Conservation (phyloP, 1,140 invertebrate genomes). For the Chironomus tepperi region DNA sequence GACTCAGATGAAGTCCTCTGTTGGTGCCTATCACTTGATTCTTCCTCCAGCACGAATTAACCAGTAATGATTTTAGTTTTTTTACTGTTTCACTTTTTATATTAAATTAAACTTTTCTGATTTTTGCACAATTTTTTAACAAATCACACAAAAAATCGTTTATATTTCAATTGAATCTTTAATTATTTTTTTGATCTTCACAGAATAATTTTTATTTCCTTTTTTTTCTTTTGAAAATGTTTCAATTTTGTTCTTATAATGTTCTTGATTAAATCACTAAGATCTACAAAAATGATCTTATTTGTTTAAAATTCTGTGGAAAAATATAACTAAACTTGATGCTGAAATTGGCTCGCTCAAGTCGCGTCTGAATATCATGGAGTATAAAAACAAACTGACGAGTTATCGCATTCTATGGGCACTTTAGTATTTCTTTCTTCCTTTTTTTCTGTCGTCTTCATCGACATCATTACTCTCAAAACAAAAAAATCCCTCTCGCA, state of each 20-base stretch:
- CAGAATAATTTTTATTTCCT: neutral
- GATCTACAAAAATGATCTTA: neutral
- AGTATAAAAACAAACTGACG: conserved; percentile 18
- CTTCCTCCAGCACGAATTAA: conserved; percentile 18
- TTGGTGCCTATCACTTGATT: neutral
- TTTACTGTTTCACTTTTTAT: conserved; percentile 3
- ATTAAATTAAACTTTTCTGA: neutral
- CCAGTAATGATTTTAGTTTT: neutral
- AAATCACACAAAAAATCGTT: neutral
- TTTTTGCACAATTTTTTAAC: neutral
- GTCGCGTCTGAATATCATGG: neutral
- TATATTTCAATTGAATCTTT: neutral
- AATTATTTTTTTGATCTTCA: neutral
- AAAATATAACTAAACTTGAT: neutral
- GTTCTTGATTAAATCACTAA: neutral
- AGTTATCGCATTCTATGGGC: conserved; percentile 3
- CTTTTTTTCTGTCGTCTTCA: neutral
- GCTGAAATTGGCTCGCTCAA: neutral
- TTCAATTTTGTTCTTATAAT: neutral
- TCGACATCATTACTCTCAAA: neutral
- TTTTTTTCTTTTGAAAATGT: neutral
- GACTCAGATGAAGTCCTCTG: conserved; percentile 8
- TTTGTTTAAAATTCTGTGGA: neutral
- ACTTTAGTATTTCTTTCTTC: conserved; percentile 20
- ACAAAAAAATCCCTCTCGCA: neutral